Percentiles rank a stretch among this genome's conserved stretches.
These are phyloP conservation scores for Plebejus argus DNA, from an alignment of 2,888 invertebrate species.

Conservation along the genomic window DNA sequence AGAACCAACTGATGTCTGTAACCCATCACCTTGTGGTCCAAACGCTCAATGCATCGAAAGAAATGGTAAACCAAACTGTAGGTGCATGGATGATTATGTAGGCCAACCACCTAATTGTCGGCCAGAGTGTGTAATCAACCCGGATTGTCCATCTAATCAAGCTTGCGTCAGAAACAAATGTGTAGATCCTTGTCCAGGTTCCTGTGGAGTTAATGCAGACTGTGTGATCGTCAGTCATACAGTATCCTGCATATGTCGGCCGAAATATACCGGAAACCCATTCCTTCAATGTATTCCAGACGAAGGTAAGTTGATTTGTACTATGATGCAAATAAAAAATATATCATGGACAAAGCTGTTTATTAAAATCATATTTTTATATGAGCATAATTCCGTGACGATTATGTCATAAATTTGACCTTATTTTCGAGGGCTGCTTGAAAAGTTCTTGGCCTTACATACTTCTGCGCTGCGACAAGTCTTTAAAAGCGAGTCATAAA, in stretches of 20 bases:
- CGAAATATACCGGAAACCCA: slow-evolving; percentile 90
- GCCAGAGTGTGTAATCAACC: slow-evolving; percentile 91
- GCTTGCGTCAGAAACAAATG: slow-evolving; percentile 92
- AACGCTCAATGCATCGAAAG: slow-evolving; percentile 86
- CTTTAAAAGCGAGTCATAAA: too few species aligned
- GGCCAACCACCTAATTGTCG: slow-evolving; percentile 91
- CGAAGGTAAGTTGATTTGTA: slow-evolving; percentile 61
- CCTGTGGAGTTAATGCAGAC: slow-evolving; percentile 89
- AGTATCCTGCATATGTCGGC: slow-evolving; percentile 89
- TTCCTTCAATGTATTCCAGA: slow-evolving; percentile 87
- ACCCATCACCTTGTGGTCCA: slow-evolving; percentile 90
- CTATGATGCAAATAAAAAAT: not conserved
- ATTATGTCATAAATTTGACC: not conserved
- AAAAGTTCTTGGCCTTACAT: too few species aligned
- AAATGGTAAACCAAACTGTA: slow-evolving; percentile 86
- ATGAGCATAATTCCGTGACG: not conserved
- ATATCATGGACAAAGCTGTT: not conserved
- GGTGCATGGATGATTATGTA: slow-evolving; percentile 88
- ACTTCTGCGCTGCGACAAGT: too few species aligned
- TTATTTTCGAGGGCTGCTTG: too few species aligned
- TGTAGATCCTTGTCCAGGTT: slow-evolving; percentile 90
- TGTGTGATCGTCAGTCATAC: slow-evolving; percentile 90
- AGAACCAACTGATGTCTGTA: slow-evolving; percentile 81
- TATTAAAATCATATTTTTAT: too few species aligned
- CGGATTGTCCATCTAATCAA: slow-evolving; percentile 88